A percentile compares a stretch with the other conserved stretches of the same genome.
Evolutionary conservation across 2,888 invertebrate species (phyloP).

Genomic region (Salticus scenicus): DNA sequence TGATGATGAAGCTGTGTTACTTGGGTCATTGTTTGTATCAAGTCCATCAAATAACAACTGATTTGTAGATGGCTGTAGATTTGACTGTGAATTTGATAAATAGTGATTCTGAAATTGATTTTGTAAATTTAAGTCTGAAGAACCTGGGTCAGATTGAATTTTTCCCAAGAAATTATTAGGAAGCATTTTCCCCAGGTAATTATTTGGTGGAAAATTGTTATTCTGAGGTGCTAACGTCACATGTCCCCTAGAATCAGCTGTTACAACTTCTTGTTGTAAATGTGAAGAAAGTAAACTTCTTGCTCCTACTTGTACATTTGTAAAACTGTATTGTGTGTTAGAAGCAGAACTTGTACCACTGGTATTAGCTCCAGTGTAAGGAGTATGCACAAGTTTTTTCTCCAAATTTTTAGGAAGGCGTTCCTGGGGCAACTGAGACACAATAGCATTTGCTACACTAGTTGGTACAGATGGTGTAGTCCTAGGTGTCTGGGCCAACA

Average conservation of each 20-base stretch:
- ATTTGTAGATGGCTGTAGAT: slow-evolving; percentile 33
- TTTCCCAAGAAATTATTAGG: no score
- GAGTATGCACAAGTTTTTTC: slow-evolving; percentile 70
- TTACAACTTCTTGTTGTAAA: slow-evolving; percentile 67
- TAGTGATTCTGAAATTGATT: slow-evolving; percentile 14
- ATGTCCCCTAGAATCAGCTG: slow-evolving; percentile 56
- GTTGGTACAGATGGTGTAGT: slow-evolving; percentile 68
- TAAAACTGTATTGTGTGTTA: slow-evolving; percentile 32
- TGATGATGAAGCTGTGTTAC: slow-evolving; percentile 28
- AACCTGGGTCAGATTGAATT: slow-evolving; percentile 8
- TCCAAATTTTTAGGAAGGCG: slow-evolving; percentile 70
- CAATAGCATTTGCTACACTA: slow-evolving; percentile 68
- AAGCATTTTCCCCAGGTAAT: slow-evolving; percentile 27
- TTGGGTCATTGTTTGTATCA: slow-evolving; percentile 36
- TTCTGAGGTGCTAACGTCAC: slow-evolving; percentile 65
- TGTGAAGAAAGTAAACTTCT: slow-evolving; percentile 52
- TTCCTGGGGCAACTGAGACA: slow-evolving; percentile 70
- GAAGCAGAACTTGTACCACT: slow-evolving; percentile 19
- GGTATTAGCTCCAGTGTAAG: slow-evolving; percentile 42
- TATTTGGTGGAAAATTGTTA: slow-evolving; percentile 12
- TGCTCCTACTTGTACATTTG: slow-evolving; percentile 23
- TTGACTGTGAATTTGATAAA: slow-evolving; percentile 29
- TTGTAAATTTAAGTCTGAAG: slow-evolving; percentile 5
- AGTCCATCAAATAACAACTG: slow-evolving; percentile 36
- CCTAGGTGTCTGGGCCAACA: slow-evolving; percentile 68